Evolutionary conservation across 1,140 invertebrate species (phyloP).

Genomic region (Chymomyza costata): DNA sequence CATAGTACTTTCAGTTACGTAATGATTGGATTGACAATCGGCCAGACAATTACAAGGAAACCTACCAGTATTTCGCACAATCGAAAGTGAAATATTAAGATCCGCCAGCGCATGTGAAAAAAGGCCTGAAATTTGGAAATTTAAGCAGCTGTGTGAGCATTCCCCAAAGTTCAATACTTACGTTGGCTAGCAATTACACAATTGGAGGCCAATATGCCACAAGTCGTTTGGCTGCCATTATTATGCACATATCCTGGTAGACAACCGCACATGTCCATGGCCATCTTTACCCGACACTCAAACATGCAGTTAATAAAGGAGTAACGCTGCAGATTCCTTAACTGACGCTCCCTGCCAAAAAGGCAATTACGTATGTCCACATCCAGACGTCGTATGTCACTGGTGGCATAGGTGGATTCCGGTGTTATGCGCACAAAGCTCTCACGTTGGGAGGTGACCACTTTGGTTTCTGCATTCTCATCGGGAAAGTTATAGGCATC

Average conservation of each 20-base stretch:
- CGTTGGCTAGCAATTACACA: slow-evolving; percentile 57
- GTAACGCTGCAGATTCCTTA: slow-evolving; percentile 76
- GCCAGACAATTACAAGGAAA: slow-evolving; percentile 76
- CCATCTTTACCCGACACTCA: slow-evolving; percentile 76
- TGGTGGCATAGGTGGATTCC: slow-evolving; percentile 78
- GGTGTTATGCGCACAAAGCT: slow-evolving; percentile 79
- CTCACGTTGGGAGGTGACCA: slow-evolving; percentile 77
- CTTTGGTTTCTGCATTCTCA: slow-evolving; percentile 77
- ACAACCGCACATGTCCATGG: slow-evolving; percentile 77
- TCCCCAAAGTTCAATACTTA: too few species aligned
- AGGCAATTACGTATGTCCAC: slow-evolving; percentile 77
- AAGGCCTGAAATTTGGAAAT: slow-evolving; percentile 23
- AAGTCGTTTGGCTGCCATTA: slow-evolving; percentile 68
- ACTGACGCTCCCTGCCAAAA: slow-evolving; percentile 76
- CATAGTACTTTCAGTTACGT: slow-evolving; percentile 77
- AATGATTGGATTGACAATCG: slow-evolving; percentile 78
- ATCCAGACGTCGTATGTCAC: slow-evolving; percentile 75
- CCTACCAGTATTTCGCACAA: slow-evolving; percentile 36
- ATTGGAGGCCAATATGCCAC: slow-evolving; percentile 37
- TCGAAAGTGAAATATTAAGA: slow-evolving; percentile 44
- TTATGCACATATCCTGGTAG: slow-evolving; percentile 78
- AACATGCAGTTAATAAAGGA: slow-evolving; percentile 81
- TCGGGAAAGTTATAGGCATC: slow-evolving; percentile 80
- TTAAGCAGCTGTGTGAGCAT: not conserved
- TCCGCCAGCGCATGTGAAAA: slow-evolving; percentile 56